A percentile compares a stretch with the other conserved stretches of the same genome.
These are phyloP conservation scores for Apotomis turbidana DNA, from an alignment of 2,888 invertebrate species.

Conservation along the genomic window DNA sequence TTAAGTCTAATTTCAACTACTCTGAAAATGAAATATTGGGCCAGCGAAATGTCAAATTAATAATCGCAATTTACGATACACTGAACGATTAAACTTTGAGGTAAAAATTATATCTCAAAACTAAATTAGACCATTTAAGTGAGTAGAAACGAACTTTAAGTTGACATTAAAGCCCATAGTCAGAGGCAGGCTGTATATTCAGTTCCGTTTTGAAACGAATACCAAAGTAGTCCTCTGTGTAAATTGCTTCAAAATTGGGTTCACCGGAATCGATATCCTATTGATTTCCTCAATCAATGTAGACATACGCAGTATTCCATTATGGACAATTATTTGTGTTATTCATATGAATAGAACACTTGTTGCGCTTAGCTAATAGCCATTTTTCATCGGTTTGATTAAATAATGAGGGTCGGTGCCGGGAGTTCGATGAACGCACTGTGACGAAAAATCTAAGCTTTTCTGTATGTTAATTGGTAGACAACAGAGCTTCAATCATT, in stretches of 20 bases:
- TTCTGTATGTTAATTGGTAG: neutral
- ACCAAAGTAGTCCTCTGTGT: neutral
- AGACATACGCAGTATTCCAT: conserved; percentile 1
- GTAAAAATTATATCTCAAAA: no score
- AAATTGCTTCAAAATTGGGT: neutral
- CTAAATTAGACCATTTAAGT: no score
- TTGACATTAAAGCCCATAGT: no score
- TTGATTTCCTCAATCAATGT: conserved; percentile 15
- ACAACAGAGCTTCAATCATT: neutral
- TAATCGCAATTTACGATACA: no score
- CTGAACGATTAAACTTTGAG: no score
- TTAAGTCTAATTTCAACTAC: no score
- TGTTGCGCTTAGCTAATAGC: conserved; percentile 19
- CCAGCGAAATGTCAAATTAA: no score
- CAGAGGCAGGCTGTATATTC: no score
- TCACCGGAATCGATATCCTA: neutral
- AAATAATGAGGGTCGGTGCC: conserved; percentile 25
- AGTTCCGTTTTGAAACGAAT: neutral
- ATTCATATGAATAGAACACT: conserved; percentile 27
- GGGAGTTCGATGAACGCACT: conserved; percentile 1
- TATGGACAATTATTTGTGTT: conserved; percentile 10
- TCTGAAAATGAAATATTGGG: no score
- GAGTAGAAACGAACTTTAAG: no score
- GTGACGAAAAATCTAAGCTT: conserved; percentile 1
- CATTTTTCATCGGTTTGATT: conserved; percentile 22